Percentiles rank a stretch among this genome's conserved stretches.
These are phyloP conservation scores for Anhinga rufa DNA, from an alignment of 2,113 vertebrate species.

Conservation along the genomic window DNA sequence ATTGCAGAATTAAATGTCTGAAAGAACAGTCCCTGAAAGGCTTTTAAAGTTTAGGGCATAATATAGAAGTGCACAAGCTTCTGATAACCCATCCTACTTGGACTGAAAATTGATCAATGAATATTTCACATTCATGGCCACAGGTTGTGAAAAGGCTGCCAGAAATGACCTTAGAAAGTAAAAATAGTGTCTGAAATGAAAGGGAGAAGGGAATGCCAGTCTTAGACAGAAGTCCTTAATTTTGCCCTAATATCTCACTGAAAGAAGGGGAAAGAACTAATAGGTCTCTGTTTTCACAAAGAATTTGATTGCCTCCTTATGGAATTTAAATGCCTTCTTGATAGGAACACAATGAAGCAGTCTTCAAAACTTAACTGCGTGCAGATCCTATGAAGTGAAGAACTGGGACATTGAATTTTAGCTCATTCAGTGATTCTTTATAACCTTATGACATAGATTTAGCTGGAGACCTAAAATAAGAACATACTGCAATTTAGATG, in stretches of 20 bases:
- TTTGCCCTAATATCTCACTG: neutral
- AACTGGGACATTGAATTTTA: constrained; percentile 8
- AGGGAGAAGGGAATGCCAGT: neutral
- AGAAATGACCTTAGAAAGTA: neutral
- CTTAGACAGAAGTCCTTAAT: neutral
- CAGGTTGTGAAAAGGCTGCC: neutral
- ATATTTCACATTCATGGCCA: neutral
- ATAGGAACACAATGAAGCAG: neutral
- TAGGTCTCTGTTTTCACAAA: neutral
- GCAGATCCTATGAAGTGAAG: neutral
- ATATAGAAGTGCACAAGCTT: neutral
- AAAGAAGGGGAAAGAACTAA: neutral
- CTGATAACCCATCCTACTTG: neutral
- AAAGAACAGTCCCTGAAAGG: constrained; percentile 11
- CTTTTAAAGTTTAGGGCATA: neutral
- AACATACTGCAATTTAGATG: neutral
- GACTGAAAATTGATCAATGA: neutral
- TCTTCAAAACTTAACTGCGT: neutral
- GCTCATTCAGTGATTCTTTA: neutral
- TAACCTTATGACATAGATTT: neutral
- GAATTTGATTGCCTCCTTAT: neutral
- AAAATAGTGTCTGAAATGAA: neutral
- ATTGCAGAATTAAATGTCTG: neutral
- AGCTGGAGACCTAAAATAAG: constrained; percentile 27
- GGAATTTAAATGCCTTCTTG: neutral